These are phyloP conservation scores for Oriolus oriolus DNA, from an alignment of 2,113 vertebrate species.

Conservation along the genomic window DNA sequence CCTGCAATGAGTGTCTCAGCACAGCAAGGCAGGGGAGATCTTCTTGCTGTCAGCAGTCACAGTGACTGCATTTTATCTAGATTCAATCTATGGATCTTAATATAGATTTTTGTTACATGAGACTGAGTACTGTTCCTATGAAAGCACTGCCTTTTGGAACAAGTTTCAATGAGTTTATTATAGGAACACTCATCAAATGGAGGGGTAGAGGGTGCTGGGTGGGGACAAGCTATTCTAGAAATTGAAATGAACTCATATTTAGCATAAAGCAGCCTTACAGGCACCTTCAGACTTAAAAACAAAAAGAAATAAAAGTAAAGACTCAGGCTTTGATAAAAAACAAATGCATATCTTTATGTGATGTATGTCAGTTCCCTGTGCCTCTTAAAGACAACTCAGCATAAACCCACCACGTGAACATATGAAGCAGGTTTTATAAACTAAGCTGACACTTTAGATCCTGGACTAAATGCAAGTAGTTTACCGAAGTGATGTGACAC, in stretches of 20 bases:
- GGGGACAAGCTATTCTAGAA: slow-evolving; percentile 36
- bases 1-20: neutral
- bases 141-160: slow-evolving; percentile 51
- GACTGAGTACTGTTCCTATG: slow-evolving; percentile 19
- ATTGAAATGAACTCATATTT: neutral
- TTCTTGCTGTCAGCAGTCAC: slow-evolving; percentile 18
- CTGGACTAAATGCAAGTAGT: neutral
- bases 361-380: neutral
- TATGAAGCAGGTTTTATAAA: neutral
- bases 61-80: slow-evolving; percentile 34
- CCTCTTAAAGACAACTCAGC: neutral
- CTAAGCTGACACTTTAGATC: neutral
- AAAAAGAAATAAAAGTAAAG: neutral
- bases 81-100: slow-evolving; percentile 50
- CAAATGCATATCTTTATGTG: neutral
- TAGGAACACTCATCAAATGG: slow-evolving; percentile 20
- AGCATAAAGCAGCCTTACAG: neutral
- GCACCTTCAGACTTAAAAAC: neutral
- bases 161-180: slow-evolving; percentile 59
- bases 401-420: neutral
- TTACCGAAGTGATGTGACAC: neutral
- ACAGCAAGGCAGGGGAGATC: neutral
- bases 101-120: slow-evolving; percentile 60
- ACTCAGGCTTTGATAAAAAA: neutral
- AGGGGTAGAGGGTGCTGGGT: neutral